A percentile compares a stretch with the other conserved stretches of the same genome.
phyloP scores from a whole-genome alignment of 2,113 vertebrate species.

The Muntiacus muntjak region DNA sequence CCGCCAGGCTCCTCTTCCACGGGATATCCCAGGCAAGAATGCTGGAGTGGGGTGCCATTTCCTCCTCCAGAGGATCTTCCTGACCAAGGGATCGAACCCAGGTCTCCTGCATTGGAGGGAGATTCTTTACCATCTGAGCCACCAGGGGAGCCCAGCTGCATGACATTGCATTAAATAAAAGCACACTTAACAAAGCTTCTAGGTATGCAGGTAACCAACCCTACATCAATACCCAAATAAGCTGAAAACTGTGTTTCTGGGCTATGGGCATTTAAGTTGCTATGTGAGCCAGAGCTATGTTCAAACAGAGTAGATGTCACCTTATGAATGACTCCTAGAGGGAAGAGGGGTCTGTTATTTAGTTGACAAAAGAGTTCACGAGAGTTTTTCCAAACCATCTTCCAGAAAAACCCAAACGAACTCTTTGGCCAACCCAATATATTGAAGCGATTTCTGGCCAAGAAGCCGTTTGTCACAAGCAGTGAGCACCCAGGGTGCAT shows the following conservation, averaged over 20 bases:
- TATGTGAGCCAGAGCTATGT: background rate
- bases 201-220: background rate
- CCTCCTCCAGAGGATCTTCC: background rate
- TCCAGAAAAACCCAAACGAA: background rate
- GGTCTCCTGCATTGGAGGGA: background rate
- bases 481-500: background rate
- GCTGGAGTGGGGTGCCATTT: background rate
- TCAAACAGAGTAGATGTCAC: background rate
- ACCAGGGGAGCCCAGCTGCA: background rate
- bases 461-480: background rate
- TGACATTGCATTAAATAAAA: background rate
- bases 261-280: background rate
- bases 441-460: background rate
- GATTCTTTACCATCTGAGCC: background rate
- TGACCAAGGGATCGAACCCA: background rate
- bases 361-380: background rate
- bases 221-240: background rate
- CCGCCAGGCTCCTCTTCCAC: background rate
- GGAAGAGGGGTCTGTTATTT: background rate
- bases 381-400: background rate
- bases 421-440: background rate
- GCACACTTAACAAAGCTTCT: background rate
- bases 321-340: background rate
- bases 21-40: background rate
- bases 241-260: background rate